A percentile compares a stretch with the other conserved stretches of the same genome.
Evolutionary conservation across 2,113 vertebrate species (phyloP).

Genomic region (Eptatretus burgeri): DNA sequence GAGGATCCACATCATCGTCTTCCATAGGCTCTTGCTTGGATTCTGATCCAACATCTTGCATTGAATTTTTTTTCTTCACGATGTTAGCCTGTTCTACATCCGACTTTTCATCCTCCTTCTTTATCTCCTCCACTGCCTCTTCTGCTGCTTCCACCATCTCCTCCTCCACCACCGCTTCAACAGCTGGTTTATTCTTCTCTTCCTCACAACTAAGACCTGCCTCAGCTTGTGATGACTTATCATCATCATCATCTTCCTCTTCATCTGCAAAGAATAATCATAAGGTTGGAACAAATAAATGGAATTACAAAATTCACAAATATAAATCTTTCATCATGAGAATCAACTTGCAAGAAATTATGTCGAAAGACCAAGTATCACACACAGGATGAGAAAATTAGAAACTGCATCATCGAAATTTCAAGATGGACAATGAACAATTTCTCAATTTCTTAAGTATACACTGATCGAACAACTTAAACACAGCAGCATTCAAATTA

Average conservation of each 20-base stretch:
- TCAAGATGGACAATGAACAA: too few relatives aligned
- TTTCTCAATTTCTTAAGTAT: too few relatives aligned
- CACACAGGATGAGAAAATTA: too few relatives aligned
- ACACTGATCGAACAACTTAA: too few relatives aligned
- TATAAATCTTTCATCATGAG: not conserved
- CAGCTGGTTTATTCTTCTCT: constrained; percentile 11
- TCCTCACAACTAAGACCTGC: not conserved
- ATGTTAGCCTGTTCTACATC: not conserved
- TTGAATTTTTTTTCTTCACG: not conserved
- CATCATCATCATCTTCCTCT: constrained; percentile 17
- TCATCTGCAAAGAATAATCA: constrained; percentile 21
- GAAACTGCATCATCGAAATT: too few relatives aligned
- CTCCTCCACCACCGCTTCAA: constrained; percentile 26
- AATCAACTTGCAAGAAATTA: too few relatives aligned
- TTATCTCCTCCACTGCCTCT: not conserved
- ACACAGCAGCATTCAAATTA: too few relatives aligned
- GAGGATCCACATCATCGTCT: constrained; percentile 54
- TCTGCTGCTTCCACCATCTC: constrained; percentile 16
- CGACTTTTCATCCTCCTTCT: not conserved
- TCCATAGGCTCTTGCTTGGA: constrained; percentile 11
- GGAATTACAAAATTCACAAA: not conserved
- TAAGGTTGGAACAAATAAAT: not conserved
- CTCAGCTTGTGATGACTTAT: not conserved
- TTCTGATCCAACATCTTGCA: too few relatives aligned
- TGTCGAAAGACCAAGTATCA: too few relatives aligned